Evolutionary conservation across 1,140 invertebrate species (phyloP), one percentile per base, ranked within the genome.

Genomic region (Zaprionus lachaisei): DNA sequence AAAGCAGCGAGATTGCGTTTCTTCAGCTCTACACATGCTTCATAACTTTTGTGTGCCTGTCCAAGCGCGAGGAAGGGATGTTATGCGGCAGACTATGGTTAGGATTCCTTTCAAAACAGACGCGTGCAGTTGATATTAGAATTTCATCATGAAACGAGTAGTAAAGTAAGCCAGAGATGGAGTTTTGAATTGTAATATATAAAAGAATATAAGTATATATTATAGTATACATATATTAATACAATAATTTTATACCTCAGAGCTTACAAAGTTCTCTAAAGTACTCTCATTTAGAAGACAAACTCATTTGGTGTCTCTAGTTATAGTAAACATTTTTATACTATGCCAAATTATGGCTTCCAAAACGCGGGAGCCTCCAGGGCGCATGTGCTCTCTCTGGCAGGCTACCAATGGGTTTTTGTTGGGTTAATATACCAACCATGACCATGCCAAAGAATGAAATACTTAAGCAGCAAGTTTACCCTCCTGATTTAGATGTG

Each of bases 401-500:
- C n/a, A 20, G 5, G 62, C 44, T 54, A 2, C n/a, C n/a, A 17
- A 17, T 17, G n/a, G 41, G 37, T 17, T 17, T 47, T 44, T 47
- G n/a, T 17, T 54, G 38, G 38, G 28, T 63, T 63, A 17, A 44
- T 63, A 24, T 51, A 44, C 54, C 22, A 87, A 91, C 87, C 87
- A 91, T 91, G 89, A 91, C 87, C 89, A 91, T 91, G 83, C 87
- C 89, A 91, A 91, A 91, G 82, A 66, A 86, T 81, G 69, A 86
- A 91, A 91, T 74, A 86, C 80, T 81, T 69, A 82, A 79, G 68
- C 62, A 61, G 51, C 64, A 65, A 41, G 38, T 47, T 78, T 66
- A 11, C 56, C 54, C 34, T 2, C 17, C 57, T 22, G 12, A 28
- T 66, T 22, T 61, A 17, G 11, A 61, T 68, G 55, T 79, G 20